Conservation (phyloP, 2,888 invertebrate species). For the Temnothorax ravouxi region DNA sequence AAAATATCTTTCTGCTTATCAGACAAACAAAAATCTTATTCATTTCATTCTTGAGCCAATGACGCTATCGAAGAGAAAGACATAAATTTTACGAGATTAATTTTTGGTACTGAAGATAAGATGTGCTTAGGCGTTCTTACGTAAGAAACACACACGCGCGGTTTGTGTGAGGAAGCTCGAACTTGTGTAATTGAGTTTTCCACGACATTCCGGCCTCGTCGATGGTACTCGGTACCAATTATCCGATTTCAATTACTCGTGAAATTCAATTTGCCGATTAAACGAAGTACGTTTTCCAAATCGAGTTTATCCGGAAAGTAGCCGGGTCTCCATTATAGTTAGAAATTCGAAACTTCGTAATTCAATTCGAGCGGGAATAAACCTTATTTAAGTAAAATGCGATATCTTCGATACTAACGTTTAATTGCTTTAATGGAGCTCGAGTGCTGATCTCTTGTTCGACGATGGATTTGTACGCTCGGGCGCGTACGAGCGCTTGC, state of each 20-base stretch:
- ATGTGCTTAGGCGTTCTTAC: neutral
- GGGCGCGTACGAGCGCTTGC: neutral
- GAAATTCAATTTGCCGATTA: slow-evolving; percentile 54
- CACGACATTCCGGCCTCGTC: slow-evolving; percentile 48
- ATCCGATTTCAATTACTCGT: slow-evolving; percentile 56
- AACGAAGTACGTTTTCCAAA: slow-evolving; percentile 54
- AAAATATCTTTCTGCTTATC: slow-evolving; percentile 19
- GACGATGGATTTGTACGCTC: neutral
- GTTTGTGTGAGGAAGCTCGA: slow-evolving; percentile 24
- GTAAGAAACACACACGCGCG: neutral
- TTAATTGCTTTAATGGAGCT: slow-evolving; percentile 3
- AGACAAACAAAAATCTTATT: neutral
- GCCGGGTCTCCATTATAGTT: slow-evolving; percentile 52
- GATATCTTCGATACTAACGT: slow-evolving; percentile 31
- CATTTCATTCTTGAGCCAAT: neutral
- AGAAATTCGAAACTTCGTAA: slow-evolving; percentile 56
- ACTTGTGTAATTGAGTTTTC: slow-evolving; percentile 43
- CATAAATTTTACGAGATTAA: slow-evolving; percentile 31
- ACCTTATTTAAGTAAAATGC: slow-evolving; percentile 43
- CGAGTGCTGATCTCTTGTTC: neutral
- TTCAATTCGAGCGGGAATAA: slow-evolving; percentile 44
- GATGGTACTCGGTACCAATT: slow-evolving; percentile 53
- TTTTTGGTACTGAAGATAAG: slow-evolving; percentile 5
- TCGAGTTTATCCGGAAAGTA: slow-evolving; percentile 55
- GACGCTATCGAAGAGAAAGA: neutral